Base-by-base conservation (phyloP, 2,113 vertebrate genomes). In the Petaurus breviceps region DNA sequence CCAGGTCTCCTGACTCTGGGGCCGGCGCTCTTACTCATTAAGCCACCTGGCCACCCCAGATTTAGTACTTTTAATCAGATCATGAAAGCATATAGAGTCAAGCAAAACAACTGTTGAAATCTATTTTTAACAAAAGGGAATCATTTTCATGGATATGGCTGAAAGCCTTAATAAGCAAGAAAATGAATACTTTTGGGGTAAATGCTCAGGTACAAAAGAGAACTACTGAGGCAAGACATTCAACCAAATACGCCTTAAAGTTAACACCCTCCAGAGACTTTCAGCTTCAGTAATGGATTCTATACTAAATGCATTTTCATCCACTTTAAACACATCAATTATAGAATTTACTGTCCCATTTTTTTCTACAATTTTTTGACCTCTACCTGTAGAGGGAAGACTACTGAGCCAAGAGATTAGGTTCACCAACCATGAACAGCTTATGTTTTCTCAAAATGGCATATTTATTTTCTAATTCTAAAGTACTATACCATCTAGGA, bases 381-480 rank as follows among this genome's bases (percentile, higher is more conserved):
- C 90, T 90, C 91, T 37, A 90, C 53, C 96, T 68, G 12, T 93
- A 9, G 8, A 94, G 23, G 28, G 52, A 97, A 37, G 8, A 97
- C 91, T 50, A 97, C 0, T 89, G 8, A 97, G 68, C 37, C 51
- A 96, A 94, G 96, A 91, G 43, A 93, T 97, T 94, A 96, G 22
- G 51, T 97, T 96, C 46, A 97, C 96, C 97, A 91, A 57, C 25
- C 24, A 12, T 61, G 94, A 97, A 96, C 0, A 94, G 43, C 0
- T 31, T 49, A 96, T 90, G 94, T 91, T 97, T 98, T 97, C 97
- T 90, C 92, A 95, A 95, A 96, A 0, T 90, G 55, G 3, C 90
- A 96, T 90, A 22, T 49, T 96, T 92, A 94, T 61, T 92, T 97
- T 96, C 61, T 92, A 95, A 96, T 53, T 97, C 49, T 94, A 96